phyloP scores from a whole-genome alignment of 1,140 invertebrate species.

The Danaus plexippus region DNA sequence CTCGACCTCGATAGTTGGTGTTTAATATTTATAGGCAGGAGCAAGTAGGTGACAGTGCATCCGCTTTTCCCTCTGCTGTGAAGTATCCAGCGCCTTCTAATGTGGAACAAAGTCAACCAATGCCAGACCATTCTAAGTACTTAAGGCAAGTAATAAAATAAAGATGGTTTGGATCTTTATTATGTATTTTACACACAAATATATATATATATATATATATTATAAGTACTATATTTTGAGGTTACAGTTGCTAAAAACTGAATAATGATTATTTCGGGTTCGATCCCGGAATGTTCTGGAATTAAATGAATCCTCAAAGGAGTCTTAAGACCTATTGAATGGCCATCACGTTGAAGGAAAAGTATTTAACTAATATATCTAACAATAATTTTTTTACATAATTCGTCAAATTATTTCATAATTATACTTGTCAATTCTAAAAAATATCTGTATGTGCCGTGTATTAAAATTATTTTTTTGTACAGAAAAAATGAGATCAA shows the following conservation, averaged over 20 bases:
- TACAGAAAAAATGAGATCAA: constrained; percentile 46
- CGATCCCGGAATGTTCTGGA: too few relatives aligned
- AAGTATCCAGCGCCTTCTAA: constrained; percentile 31
- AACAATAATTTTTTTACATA: constrained; percentile 6
- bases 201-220: too few relatives aligned
- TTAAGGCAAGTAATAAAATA: constrained; percentile 6
- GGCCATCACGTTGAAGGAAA: too few relatives aligned
- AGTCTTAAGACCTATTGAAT: too few relatives aligned
- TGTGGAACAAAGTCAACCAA: constrained; percentile 18
- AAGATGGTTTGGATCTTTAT: too few relatives aligned
- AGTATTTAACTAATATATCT: too few relatives aligned
- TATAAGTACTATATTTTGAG: too few relatives aligned
- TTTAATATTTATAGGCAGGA: constrained; percentile 69
- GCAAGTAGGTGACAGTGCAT: constrained; percentile 71
- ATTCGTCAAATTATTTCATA: neutral
- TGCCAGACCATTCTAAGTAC: constrained; percentile 27
- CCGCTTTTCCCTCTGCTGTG: constrained; percentile 60
- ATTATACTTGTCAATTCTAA: constrained; percentile 5
- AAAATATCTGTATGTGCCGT: neutral
- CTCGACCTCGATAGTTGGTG: neutral
- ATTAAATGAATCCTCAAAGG: too few relatives aligned
- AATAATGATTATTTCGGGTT: too few relatives aligned
- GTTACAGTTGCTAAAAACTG: too few relatives aligned
- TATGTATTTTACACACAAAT: too few relatives aligned
- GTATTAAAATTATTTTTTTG: constrained; percentile 12